These are phyloP conservation scores for Oxyruncus cristatus DNA, from an alignment of 2,113 vertebrate species.

Conservation along the genomic window DNA sequence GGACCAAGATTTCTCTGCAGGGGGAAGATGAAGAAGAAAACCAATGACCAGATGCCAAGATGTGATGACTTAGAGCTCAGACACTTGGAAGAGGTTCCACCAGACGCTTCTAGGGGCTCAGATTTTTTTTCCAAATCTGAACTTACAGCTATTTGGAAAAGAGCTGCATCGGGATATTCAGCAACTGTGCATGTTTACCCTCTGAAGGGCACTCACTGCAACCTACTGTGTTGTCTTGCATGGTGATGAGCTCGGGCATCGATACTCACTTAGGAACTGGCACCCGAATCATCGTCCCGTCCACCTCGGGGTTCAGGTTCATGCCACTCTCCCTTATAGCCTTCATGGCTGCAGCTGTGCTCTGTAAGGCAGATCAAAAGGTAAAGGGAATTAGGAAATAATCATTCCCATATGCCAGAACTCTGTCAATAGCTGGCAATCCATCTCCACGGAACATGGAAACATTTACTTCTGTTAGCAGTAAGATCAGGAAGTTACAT, in stretches of 20 bases:
- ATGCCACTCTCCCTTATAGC: conserved; percentile 94
- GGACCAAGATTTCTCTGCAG: neutral
- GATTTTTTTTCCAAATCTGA: neutral
- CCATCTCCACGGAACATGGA: conserved; percentile 84
- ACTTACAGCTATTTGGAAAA: neutral
- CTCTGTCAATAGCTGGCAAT: conserved; percentile 79
- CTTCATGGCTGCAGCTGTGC: conserved; percentile 83
- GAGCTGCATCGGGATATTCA: neutral
- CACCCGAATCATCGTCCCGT: conserved; percentile 90
- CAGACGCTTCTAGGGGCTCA: neutral
- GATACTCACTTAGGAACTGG: conserved; percentile 91
- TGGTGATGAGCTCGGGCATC: neutral
- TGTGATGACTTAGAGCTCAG: neutral
- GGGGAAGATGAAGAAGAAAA: neutral
- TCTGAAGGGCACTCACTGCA: neutral
- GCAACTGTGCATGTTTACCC: neutral
- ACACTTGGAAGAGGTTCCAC: neutral
- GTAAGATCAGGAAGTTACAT: conserved; percentile 81
- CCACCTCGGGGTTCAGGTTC: conserved; percentile 96
- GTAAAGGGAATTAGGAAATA: conserved; percentile 83
- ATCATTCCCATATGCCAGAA: conserved; percentile 84
- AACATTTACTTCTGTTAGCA: conserved; percentile 84
- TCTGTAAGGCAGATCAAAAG: conserved; percentile 84
- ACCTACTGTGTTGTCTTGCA: neutral
- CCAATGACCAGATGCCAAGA: neutral